A percentile compares a stretch with the other conserved stretches of the same genome.
phyloP scores from a whole-genome alignment of 2,113 vertebrate genomes.

The Passer montanus region DNA sequence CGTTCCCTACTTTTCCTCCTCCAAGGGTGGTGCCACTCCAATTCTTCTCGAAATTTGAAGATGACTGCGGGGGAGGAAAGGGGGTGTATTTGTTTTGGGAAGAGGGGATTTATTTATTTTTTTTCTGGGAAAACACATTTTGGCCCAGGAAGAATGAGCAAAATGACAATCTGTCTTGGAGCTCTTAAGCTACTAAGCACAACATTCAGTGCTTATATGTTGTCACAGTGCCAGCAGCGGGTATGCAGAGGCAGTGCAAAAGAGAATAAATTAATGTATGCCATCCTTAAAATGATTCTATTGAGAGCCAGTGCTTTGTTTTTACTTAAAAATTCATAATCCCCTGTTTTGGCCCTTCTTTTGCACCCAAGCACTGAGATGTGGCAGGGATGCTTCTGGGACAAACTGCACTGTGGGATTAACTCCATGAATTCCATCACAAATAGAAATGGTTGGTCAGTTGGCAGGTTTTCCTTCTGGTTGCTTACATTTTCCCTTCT shows the following conservation, averaged over 20 bases:
- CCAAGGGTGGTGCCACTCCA: background rate
- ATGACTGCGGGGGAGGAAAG: background rate
- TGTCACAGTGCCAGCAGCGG: background rate
- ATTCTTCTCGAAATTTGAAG: background rate
- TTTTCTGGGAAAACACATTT: background rate
- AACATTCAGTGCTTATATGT: background rate
- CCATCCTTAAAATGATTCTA: background rate
- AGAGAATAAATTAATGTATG: background rate
- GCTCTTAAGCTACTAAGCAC: conserved; percentile 34
- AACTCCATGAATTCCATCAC: background rate
- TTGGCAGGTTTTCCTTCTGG: background rate
- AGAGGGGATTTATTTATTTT: background rate
- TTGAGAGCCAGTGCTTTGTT: background rate
- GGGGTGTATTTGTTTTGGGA: background rate
- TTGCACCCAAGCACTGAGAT: background rate
- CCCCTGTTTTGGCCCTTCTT: background rate
- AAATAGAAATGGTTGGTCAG: background rate
- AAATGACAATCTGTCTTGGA: conserved; percentile 35
- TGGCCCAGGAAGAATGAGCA: conserved; percentile 8
- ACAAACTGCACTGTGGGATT: background rate
- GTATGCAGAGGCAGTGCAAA: conserved; percentile 6
- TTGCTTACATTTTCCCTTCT: background rate
- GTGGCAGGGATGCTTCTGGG: background rate
- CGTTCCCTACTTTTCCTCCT: background rate
- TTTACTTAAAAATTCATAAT: background rate